Base-by-base conservation (phyloP, 1,140 invertebrate species). In the Bombus turneri region DNA sequence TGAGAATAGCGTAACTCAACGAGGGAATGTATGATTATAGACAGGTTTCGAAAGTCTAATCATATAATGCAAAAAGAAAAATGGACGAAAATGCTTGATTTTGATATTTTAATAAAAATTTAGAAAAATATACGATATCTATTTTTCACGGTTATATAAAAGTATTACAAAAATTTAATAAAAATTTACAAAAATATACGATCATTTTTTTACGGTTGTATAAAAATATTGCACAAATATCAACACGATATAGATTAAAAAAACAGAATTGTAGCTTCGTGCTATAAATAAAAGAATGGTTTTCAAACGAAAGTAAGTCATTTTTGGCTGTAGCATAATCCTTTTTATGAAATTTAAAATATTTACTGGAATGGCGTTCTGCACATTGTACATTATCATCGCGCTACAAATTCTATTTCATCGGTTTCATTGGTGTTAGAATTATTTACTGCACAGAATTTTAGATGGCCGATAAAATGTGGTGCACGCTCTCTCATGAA, bases 381-480 rank as follows among this genome's bases (percentile, higher is more conserved):
- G 12, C 12, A 62, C 28, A 18, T 15, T 31, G 62, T 31, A 15
- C 13, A 15, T 6, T 31, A 15, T 34, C 47, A 22, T 53, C 18
- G 47, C 18, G 22, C 25, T n/a, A 47, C 37, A 77, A 68, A 77
- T 69, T 53, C 31, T 41, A 53, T 69, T 78, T 69, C 34, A 43
- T 47, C 34, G 10, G n/a, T 18, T 25, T 6, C 37, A 13, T 25
- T 39, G 39, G 69, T 37, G n/a, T 57, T 69, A 64, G 62, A 53
- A 78, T 83, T 83, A 71, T 83, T 83, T 78, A 68, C 37, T 31
- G 47, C 9, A 0, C 22, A 34, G 47, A 78, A 78, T 78, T 83
- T 77, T 78, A 41, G 74, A 69, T 83, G 47, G 37, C 28, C 66
- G 64, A 83, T 83, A 78, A 83, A 77, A 78, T 31, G 74, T 34